These are phyloP conservation scores for Eubasilissa regina DNA, from an alignment of 1,140 invertebrate species.

Conservation along the genomic window DNA sequence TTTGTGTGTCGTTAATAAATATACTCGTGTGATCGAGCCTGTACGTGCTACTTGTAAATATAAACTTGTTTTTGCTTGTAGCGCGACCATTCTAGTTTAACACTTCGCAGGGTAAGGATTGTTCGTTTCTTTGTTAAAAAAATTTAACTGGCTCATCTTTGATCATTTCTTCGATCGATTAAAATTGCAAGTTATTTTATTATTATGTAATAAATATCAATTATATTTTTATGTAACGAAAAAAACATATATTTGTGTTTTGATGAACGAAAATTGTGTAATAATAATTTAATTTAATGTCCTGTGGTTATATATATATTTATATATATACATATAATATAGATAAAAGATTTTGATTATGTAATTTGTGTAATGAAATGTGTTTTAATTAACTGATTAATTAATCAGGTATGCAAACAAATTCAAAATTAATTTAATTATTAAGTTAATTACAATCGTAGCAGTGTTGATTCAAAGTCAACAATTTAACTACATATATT, in stretches of 20 bases:
- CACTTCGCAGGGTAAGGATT: slow-evolving; percentile 8
- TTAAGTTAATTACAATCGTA: too few species aligned
- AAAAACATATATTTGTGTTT: background rate
- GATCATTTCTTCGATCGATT: background rate
- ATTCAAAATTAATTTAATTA: too few species aligned
- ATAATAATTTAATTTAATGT: too few species aligned
- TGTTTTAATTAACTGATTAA: background rate
- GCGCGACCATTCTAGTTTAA: slow-evolving; percentile 6
- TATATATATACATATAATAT: background rate
- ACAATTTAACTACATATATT: too few species aligned
- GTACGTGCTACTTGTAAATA: background rate
- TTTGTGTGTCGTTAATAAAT: background rate
- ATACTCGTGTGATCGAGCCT: background rate
- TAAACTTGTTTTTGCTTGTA: background rate
- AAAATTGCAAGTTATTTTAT: background rate
- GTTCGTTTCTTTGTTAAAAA: background rate
- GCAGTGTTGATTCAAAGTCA: too few species aligned
- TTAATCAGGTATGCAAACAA: too few species aligned
- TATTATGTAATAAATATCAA: background rate
- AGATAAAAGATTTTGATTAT: background rate
- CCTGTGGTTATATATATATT: background rate
- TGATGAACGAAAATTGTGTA: too few species aligned
- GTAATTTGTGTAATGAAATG: too few species aligned
- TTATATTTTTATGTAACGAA: background rate
- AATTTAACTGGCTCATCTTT: background rate